These are phyloP conservation scores for Eulemur macaco DNA, from an alignment of 2,113 vertebrate species.

Conservation along the genomic window DNA sequence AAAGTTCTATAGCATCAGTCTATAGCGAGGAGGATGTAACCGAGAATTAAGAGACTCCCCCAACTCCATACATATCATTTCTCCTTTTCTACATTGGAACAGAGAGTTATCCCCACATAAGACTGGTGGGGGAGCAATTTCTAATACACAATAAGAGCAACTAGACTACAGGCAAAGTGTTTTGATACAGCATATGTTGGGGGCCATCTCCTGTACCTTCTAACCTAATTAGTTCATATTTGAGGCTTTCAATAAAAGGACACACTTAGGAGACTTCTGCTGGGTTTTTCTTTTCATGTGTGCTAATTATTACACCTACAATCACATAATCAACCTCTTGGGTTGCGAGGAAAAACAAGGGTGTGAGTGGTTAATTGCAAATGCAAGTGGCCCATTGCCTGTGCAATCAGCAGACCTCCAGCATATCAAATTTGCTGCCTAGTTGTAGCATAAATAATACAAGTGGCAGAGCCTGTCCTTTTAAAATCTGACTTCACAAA, in stretches of 20 bases:
- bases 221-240: constrained; percentile 65
- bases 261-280: constrained; percentile 63
- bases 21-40: background rate
- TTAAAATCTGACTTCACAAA: constrained; percentile 42
- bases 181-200: constrained; percentile 27
- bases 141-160: background rate
- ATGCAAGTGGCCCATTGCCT: constrained; percentile 56
- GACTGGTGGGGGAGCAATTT: background rate
- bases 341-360: constrained; percentile 71
- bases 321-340: constrained; percentile 78
- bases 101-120: background rate
- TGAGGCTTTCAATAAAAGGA: constrained; percentile 64
- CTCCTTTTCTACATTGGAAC: background rate
- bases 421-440: constrained; percentile 33
- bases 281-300: constrained; percentile 60
- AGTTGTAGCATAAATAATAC: constrained; percentile 7
- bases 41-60: background rate
- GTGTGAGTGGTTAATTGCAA: constrained; percentile 76
- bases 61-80: background rate
- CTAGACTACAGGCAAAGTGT: background rate
- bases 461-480: constrained; percentile 24
- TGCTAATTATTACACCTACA: constrained; percentile 75
- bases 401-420: constrained; percentile 70
- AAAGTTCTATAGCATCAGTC: background rate
- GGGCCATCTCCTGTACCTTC: constrained; percentile 14